Evolutionary conservation across 1,140 invertebrate species (phyloP), one percentile per base, ranked within the genome.

Genomic region (Himalopsyche phryganea): DNA sequence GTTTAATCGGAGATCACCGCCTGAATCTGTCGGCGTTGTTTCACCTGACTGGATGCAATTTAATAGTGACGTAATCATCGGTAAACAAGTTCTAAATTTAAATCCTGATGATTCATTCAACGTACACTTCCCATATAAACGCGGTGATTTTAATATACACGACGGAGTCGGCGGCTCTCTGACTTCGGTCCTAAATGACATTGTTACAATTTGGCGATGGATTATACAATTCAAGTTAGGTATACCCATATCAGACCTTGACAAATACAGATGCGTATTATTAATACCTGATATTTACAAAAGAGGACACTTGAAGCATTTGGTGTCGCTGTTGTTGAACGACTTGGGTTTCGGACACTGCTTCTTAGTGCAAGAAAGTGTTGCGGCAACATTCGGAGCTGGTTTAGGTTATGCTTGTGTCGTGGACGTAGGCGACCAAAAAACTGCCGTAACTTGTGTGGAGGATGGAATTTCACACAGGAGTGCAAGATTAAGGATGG

Each of bases 391-490:
- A 13, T 97, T 96, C 80, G 95, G 94, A 13, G 89, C 92, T 36
- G 94, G 94, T 14, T 78, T 97, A 11, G 88, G 90, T 18, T 91
- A 87, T 71, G 94, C 93, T 6, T 97, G 94, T 80, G 92, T 98
- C 11, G 89, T 98, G 6, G 94, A 98, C 73, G 88, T 97, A 42
- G 95, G 95, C 0, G 93, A 96, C 71, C 91, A 96, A 72, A 97
- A 98, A 78, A 96, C 92, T 1, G 92, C 92, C 0, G 87, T 98
- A 11, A 95, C 92, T 9, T 98, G 95, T 78, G 92, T 97, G 2
- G 94, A 98, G 77, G 94, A 98, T 81, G 94, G 92, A 10, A 91
- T 97, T 50, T 96, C 93, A 44, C 90, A 94, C 67, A 84, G 88
- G 68, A 88, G 89, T 47, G 94, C 94, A 0, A 81, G 94, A 68